These are phyloP conservation scores for Drosophila kohkoa DNA, from an alignment of 1,140 invertebrate species.

Conservation along the genomic window DNA sequence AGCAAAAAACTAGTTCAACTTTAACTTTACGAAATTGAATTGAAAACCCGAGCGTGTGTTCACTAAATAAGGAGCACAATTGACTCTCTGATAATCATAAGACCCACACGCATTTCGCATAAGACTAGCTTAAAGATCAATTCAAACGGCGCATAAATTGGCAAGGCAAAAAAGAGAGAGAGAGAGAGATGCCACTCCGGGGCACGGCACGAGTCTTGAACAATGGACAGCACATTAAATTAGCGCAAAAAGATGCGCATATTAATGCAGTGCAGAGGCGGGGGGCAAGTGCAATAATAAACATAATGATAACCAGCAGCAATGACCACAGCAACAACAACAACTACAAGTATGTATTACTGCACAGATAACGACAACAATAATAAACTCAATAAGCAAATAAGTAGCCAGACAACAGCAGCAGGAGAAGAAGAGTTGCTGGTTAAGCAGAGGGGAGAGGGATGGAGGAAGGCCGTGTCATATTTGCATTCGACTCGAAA, in stretches of 20 bases:
- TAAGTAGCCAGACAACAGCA: constrained; percentile 31
- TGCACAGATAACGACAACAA: constrained; percentile 56
- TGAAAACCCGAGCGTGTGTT: constrained; percentile 4
- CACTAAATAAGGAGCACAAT: constrained; percentile 4
- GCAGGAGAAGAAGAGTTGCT: neutral
- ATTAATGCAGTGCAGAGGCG: constrained; percentile 33
- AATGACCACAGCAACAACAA: constrained; percentile 29
- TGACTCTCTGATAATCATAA: neutral
- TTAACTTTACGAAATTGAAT: neutral
- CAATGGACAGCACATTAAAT: constrained; percentile 52
- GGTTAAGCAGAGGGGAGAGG: neutral
- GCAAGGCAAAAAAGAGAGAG: neutral
- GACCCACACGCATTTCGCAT: constrained; percentile 34
- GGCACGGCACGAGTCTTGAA: constrained; percentile 28
- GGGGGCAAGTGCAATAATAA: constrained; percentile 53
- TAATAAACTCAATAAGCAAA: constrained; percentile 75
- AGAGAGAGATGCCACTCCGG: constrained; percentile 1
- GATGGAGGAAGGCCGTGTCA: constrained; percentile 35
- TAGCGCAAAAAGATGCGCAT: constrained; percentile 58
- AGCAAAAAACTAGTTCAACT: constrained; percentile 24
- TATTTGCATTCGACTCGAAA: constrained; percentile 59
- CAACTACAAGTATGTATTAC: constrained; percentile 13
- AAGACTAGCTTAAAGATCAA: constrained; percentile 52
- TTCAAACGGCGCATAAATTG: constrained; percentile 43
- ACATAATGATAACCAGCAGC: constrained; percentile 67